Evolutionary conservation across 2,113 vertebrate species (phyloP), one percentile per base, ranked within the genome.

Genomic region (Siniperca chuatsi): DNA sequence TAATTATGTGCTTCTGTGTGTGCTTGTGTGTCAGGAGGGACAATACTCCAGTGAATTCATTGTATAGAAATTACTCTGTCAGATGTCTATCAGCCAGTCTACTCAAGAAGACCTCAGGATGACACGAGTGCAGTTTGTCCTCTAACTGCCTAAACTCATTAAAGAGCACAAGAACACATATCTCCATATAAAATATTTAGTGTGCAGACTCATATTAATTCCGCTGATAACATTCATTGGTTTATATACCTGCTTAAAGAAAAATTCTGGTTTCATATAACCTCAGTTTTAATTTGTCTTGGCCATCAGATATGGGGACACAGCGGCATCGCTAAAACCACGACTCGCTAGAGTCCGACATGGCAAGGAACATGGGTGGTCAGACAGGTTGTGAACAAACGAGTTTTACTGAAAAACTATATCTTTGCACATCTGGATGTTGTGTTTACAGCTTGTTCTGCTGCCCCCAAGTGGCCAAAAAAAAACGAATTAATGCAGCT

Each of bases 1-100:
- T 89, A 92, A 90, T 88, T 75, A 73, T 75, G 48, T 61, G 74
- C 23, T 2, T 29, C 6, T 61, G 57, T 61, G 54, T 37, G 72
- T 60, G 80, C 20, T 11, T 65, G 37, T 67, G 78, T 72, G 81
- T 81, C 81, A 81, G 69, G 33, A 10, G 46, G 48, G 62, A 83
- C 57, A 81, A 68, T 66, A 81, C 60, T 42, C 46, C 65, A 25
- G 40, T 44, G 65, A 81, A 29, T 48, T 13, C 42, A 29, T 58
- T 23, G 52, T 80, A 15, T 52, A 52, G 13, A 20, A 48, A 70
- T 67, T 44, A 12, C 12, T 46, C 25, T 80, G 54, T 80, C 87
- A 82, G 61, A 74, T 79, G 68, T 77, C 84, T 67, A 64, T 82
- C 64, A 77, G n/a, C 66, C 65, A 40, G 35, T 57, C 69, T 48